A percentile compares a stretch with the other conserved stretches of the same genome.
phyloP scores from a whole-genome alignment of 2,113 vertebrate species.

The Cervus canadensis region DNA sequence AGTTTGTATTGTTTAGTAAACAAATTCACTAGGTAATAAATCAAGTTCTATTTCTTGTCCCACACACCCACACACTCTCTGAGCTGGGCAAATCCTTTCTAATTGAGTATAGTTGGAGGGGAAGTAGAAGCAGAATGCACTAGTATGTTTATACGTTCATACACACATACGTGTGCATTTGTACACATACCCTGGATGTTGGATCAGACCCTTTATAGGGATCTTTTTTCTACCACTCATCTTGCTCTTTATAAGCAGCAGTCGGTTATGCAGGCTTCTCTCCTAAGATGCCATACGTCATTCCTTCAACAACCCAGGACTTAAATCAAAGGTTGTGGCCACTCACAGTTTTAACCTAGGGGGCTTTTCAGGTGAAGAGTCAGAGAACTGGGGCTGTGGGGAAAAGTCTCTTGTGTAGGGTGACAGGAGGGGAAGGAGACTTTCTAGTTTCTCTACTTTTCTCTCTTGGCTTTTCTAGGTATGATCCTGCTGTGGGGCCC shows the following conservation, averaged over 20 bases:
- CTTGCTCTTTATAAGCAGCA: slow-evolving; percentile 19
- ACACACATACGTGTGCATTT: not conserved
- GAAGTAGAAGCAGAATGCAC: not conserved
- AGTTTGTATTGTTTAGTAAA: not conserved
- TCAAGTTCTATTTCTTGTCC: not conserved
- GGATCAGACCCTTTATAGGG: not conserved
- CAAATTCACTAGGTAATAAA: not conserved
- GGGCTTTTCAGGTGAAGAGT: not conserved
- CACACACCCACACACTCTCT: not conserved
- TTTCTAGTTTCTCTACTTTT: not conserved
- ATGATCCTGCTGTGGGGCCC: slow-evolving; percentile 36
- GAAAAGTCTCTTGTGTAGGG: not conserved
- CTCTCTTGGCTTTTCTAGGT: not conserved
- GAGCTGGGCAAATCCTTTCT: not conserved
- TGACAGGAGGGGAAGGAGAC: not conserved
- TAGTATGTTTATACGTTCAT: not conserved
- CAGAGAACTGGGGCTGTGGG: not conserved
- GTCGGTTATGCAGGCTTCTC: not conserved
- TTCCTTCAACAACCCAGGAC: not conserved
- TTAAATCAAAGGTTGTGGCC: not conserved
- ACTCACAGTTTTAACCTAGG: not conserved
- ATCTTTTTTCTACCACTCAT: not conserved
- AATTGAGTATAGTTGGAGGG: not conserved
- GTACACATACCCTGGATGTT: not conserved
- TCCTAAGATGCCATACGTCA: not conserved